A percentile compares a stretch with the other conserved stretches of the same genome.
Conservation (phyloP, 2,888 invertebrate genomes). For the Rhodophaea formosa region DNA sequence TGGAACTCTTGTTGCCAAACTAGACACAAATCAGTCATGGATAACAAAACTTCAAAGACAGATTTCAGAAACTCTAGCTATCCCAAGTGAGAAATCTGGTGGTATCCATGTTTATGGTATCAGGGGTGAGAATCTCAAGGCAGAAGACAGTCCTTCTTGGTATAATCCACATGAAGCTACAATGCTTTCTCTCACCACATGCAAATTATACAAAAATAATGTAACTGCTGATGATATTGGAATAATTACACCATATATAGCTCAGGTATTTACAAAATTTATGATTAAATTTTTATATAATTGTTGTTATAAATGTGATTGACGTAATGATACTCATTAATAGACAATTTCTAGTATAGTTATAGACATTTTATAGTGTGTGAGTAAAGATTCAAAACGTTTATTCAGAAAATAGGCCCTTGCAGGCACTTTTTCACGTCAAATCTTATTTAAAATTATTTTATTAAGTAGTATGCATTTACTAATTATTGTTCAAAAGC, state of each 20-base stretch:
- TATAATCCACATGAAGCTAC: constrained; percentile 92
- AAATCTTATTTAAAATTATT: too few species aligned
- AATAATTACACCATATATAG: constrained; percentile 94
- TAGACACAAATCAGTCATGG: constrained; percentile 62
- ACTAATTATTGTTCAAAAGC: too few species aligned
- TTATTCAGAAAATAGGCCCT: too few species aligned
- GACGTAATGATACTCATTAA: too few species aligned
- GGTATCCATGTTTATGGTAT: constrained; percentile 87
- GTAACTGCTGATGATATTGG: constrained; percentile 88
- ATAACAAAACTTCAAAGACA: constrained; percentile 44
- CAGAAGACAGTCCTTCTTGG: constrained; percentile 92
- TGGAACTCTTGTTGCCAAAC: constrained; percentile 85
- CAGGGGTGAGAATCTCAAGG: constrained; percentile 85
- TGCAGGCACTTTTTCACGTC: too few species aligned
- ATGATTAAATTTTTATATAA: neutral
- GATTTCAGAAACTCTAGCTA: constrained; percentile 51
- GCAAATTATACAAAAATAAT: constrained; percentile 84
- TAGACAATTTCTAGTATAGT: too few species aligned
- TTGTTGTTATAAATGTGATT: too few species aligned
- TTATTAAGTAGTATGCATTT: too few species aligned
- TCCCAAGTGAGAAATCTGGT: constrained; percentile 50
- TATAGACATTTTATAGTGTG: too few species aligned
- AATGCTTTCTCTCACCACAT: constrained; percentile 77
- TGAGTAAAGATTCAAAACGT: too few species aligned
- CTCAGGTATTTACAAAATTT: constrained; percentile 84